Conservation (phyloP, 1,140 invertebrate genomes). For the Elysia chlorotica region DNA sequence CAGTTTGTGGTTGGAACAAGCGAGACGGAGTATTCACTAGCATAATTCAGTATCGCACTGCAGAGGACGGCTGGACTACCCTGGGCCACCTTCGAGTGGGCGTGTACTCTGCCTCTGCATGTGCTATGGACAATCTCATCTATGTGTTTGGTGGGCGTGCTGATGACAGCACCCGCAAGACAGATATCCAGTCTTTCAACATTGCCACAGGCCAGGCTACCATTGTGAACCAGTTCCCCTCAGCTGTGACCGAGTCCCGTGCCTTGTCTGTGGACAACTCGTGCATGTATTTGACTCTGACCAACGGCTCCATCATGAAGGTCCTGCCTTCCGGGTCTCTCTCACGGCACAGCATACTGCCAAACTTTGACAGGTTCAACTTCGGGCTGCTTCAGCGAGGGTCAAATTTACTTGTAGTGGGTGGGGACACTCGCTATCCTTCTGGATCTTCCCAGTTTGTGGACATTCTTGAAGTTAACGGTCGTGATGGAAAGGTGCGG, state of each 20-base stretch:
- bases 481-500: conserved; percentile 20
- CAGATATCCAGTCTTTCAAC: conserved; percentile 37
- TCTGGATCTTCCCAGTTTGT: conserved; percentile 30
- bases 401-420: conserved; percentile 30
- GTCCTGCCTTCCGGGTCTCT: conserved; percentile 29
- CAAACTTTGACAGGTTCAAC: conserved; percentile 39
- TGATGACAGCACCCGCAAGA: conserved; percentile 23
- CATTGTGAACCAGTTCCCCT: conserved; percentile 26
- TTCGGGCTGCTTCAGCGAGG: conserved; percentile 34
- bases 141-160: conserved; percentile 41
- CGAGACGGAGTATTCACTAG: conserved; percentile 31
- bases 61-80: conserved; percentile 29
- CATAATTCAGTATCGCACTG: conserved; percentile 29
- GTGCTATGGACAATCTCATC: conserved; percentile 32
- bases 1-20: conserved; percentile 41
- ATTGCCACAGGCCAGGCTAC: conserved; percentile 27
- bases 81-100: conserved; percentile 31
- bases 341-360: conserved; percentile 23
- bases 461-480: conserved; percentile 28
- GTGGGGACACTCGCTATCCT: conserved; percentile 36
- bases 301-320: conserved; percentile 36
- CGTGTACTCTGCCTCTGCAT: conserved; percentile 36
- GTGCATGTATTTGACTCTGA: conserved; percentile 32
- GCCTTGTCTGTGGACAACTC: conserved; percentile 28
- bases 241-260: conserved; percentile 29